These are phyloP conservation scores for Apotomis turbidana DNA, from an alignment of 2,888 invertebrate genomes.

Conservation along the genomic window DNA sequence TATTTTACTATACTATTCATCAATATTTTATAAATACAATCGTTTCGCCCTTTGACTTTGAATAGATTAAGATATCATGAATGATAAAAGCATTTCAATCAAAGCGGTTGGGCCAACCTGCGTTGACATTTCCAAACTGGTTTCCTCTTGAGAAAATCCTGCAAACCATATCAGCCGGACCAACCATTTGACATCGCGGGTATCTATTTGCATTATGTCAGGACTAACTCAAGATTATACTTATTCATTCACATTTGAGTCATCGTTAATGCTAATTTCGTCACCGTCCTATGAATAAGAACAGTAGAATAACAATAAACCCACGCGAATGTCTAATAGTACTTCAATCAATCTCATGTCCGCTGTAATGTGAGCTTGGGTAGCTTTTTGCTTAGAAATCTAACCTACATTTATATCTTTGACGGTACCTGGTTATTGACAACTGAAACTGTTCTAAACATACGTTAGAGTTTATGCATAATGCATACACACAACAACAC, in stretches of 20 bases:
- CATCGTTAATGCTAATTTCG: slow-evolving; percentile 59
- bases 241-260: slow-evolving; percentile 63
- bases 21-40: slow-evolving; percentile 53
- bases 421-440: slow-evolving; percentile 30
- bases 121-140: slow-evolving; percentile 65
- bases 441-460: slow-evolving; percentile 35
- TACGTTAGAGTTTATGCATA: slow-evolving; percentile 47
- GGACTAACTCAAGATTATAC: slow-evolving; percentile 46
- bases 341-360: slow-evolving; percentile 44
- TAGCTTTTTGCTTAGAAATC: slow-evolving; percentile 29
- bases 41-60: slow-evolving; percentile 51
- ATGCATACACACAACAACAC: slow-evolving; percentile 56
- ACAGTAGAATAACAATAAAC: slow-evolving; percentile 60
- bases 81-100: slow-evolving; percentile 60
- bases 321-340: slow-evolving; percentile 64
- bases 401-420: slow-evolving; percentile 2
- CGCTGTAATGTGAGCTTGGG: slow-evolving; percentile 11
- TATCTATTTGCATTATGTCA: slow-evolving; percentile 47
- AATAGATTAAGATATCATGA: slow-evolving; percentile 58
- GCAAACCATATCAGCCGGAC: slow-evolving; percentile 45
- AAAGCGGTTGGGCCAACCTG: slow-evolving; percentile 52
- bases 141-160: slow-evolving; percentile 60
- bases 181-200: slow-evolving; percentile 41
- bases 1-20: slow-evolving; percentile 41
- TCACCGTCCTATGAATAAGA: slow-evolving; percentile 61